phyloP scores from a whole-genome alignment of 2,797 vertebrate genomes.

The Bovichtus variegatus region DNA sequence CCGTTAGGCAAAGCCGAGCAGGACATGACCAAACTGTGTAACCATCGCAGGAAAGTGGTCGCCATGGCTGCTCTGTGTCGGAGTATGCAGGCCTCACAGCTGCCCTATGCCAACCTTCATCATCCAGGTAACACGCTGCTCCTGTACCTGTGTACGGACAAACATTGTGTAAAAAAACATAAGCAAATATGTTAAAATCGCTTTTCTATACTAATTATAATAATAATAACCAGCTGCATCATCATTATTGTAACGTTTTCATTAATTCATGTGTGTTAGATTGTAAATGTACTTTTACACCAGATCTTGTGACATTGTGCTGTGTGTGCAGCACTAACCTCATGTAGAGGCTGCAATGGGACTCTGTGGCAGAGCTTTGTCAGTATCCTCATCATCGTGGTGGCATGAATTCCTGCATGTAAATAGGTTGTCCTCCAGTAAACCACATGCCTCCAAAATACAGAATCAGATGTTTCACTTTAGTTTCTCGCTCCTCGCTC shows the following conservation, averaged over 20 bases:
- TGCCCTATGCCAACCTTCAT: slow-evolving; percentile 80
- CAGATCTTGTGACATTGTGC: not conserved
- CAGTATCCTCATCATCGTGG: not conserved
- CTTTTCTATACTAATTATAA: not conserved
- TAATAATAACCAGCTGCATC: too few species aligned
- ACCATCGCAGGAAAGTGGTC: slow-evolving; percentile 94
- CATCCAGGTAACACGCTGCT: slow-evolving; percentile 79
- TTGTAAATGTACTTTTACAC: not conserved
- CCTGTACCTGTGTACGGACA: not conserved
- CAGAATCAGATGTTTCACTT: slow-evolving; percentile 10
- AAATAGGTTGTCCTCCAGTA: not conserved
- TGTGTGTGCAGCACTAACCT: not conserved
- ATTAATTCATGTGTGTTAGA: not conserved
- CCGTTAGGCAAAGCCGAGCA: slow-evolving; percentile 90
- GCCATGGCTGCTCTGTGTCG: slow-evolving; percentile 92
- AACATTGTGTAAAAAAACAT: not conserved
- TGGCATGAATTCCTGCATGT: slow-evolving; percentile 10
- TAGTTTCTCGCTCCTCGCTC: not conserved
- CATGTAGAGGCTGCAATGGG: not conserved
- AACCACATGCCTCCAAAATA: not conserved
- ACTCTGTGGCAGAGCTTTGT: not conserved
- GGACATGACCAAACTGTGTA: slow-evolving; percentile 98
- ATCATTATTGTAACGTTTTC: not conserved
- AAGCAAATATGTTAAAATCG: not conserved
- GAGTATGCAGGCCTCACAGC: slow-evolving; percentile 90